phyloP scores from a whole-genome alignment of 2,888 invertebrate genomes.

The Hoplodrina blanda region DNA sequence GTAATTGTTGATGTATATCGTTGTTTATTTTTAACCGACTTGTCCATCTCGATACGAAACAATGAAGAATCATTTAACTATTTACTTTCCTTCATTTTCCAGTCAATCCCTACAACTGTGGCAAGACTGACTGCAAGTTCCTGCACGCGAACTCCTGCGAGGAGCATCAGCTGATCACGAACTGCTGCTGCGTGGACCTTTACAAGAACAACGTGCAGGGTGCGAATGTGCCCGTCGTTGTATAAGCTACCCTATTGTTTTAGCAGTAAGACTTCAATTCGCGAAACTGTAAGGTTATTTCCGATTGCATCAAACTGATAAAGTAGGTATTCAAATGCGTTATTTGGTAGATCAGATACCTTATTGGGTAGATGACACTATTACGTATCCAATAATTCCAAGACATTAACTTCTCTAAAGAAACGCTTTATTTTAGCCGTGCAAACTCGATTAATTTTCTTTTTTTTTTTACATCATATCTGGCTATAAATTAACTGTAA shows the following conservation, averaged over 20 bases:
- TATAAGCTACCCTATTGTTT: conserved; percentile 25
- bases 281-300: conserved; percentile 8
- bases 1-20: too few species aligned
- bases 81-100: conserved; percentile 39
- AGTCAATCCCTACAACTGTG: conserved; percentile 91
- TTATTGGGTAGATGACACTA: too few species aligned
- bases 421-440: too few species aligned
- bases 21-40: too few species aligned
- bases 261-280: conserved; percentile 27
- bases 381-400: too few species aligned
- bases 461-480: too few species aligned
- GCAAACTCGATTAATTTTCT: too few species aligned
- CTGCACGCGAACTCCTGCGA: conserved; percentile 94
- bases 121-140: conserved; percentile 93
- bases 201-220: conserved; percentile 74
- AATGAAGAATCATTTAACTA: background rate
- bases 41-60: too few species aligned
- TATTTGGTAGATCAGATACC: too few species aligned
- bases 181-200: conserved; percentile 93
- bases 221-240: conserved; percentile 62
- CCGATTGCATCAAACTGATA: conserved; percentile 64
- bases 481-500: too few species aligned
- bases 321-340: background rate
- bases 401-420: too few species aligned
- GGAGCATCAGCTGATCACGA: conserved; percentile 93